Evolutionary conservation across 2,888 invertebrate species (phyloP).

Genomic region (Tetranychus piercei): DNA sequence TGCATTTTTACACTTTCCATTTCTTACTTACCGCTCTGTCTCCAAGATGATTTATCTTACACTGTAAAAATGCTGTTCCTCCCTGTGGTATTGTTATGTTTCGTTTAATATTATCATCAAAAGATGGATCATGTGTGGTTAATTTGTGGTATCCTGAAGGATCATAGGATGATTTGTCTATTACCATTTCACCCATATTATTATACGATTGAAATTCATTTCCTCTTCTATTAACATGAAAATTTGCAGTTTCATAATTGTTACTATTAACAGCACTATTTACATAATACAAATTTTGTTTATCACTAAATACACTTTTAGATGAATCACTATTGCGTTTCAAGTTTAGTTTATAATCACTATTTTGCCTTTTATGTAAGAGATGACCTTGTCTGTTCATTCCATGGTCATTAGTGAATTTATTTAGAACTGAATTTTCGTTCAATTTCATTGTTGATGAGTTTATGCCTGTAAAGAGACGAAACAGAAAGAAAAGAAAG

Average conservation of each 20-base stretch:
- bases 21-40: constrained; percentile 4
- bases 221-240: no score
- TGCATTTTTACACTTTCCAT: no score
- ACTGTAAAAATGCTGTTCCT: constrained; percentile 4
- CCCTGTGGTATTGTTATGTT: constrained; percentile 6
- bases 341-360: background rate
- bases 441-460: background rate
- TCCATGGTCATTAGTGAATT: background rate
- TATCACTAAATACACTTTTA: no score
- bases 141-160: constrained; percentile 1
- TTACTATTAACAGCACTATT: no score
- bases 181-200: background rate
- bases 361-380: background rate
- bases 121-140: constrained; percentile 4
- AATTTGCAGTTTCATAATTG: no score
- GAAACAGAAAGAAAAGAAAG: background rate
- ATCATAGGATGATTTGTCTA: background rate
- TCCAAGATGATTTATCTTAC: constrained; percentile 8
- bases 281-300: no score
- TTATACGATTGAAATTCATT: background rate
- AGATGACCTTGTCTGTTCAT: background rate
- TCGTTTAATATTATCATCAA: constrained; percentile 8
- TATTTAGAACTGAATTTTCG: background rate
- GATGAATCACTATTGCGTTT: no score
- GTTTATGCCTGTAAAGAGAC: background rate